These are phyloP conservation scores for Diachasmimorpha longicaudata DNA, from an alignment of 1,140 invertebrate species.

Conservation along the genomic window DNA sequence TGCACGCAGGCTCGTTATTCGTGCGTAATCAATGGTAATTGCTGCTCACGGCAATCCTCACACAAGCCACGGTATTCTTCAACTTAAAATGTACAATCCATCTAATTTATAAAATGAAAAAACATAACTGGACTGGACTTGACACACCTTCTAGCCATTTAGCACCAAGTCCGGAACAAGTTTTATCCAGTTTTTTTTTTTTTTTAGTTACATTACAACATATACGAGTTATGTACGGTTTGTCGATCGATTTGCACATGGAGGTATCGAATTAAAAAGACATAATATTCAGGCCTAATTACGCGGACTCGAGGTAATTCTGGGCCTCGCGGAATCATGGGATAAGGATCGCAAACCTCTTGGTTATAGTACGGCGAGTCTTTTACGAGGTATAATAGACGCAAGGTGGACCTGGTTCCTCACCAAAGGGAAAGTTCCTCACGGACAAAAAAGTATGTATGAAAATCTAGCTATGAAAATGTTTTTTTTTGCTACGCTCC, in stretches of 20 bases:
- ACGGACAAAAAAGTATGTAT: too few relatives aligned
- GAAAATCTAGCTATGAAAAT: too few relatives aligned
- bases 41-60: slow-evolving; percentile 24
- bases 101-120: neutral
- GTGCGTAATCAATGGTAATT: slow-evolving; percentile 29
- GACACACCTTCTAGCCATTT: slow-evolving; percentile 20
- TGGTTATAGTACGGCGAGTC: slow-evolving; percentile 20
- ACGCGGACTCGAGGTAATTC: neutral
- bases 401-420: neutral
- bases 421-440: neutral
- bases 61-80: neutral
- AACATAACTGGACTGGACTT: neutral
- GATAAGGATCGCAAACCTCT: slow-evolving; percentile 17
- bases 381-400: neutral
- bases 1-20: slow-evolving; percentile 21
- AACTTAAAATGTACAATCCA: neutral
- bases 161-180: slow-evolving; percentile 18
- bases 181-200: slow-evolving; percentile 10
- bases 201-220: slow-evolving; percentile 2
- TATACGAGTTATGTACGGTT: neutral
- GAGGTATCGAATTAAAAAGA: slow-evolving; percentile 33
- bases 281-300: slow-evolving; percentile 30
- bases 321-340: slow-evolving; percentile 23
- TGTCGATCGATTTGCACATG: slow-evolving; percentile 24
- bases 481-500: too few relatives aligned